Base-by-base conservation (phyloP, 2,113 vertebrate species). In the Psittacus erithacus region DNA sequence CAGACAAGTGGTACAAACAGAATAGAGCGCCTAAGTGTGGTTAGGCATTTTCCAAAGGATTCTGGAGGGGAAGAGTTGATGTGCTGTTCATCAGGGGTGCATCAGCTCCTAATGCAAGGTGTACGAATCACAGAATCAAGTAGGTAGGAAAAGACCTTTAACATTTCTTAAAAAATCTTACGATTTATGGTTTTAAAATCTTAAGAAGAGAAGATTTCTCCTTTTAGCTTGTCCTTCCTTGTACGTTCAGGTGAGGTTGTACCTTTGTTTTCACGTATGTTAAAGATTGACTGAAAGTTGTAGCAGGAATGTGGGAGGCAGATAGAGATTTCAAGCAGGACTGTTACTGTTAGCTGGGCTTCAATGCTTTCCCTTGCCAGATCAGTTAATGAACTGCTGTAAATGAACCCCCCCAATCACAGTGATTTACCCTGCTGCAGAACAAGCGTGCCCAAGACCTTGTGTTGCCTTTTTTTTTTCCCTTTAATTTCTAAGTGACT, bases 301-400 rank as follows among this genome's bases (percentile, higher is more conserved):
- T 33, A 24, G 16, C 33, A 64, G 65, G 62, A 44, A 7, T 75
- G 14, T 60, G 76, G 65, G 44, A 86, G 60, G 55, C 84, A 84
- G 87, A 28, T 28, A 5, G 3, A 33, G 55, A 7, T 87, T 35
- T 64, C 17, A 7, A 6, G 67, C 49, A 80, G 70, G 60, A 6
- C 25, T 39, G 38, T 64, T 90, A n/a, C 4, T 70, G 53, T 33
- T 78, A 28, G 38, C 68, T 53, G 41, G 38, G 73, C 67, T 88
- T 75, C 68, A 11, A 60, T 80, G 41, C 60, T 96, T 80, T 82
- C 86, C 74, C 46, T 38, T 27, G 70, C 33, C 78, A 59, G n/a
- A 60, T 43, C 70, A 49, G 65, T 67, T 76, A 80, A 46, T 80
- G 92, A 88, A 88, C 62, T 24, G 79, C 82, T 63, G 53, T 65